Conservation (phyloP, 2,797 vertebrate genomes). For the Otolemur crassicaudatus region DNA sequence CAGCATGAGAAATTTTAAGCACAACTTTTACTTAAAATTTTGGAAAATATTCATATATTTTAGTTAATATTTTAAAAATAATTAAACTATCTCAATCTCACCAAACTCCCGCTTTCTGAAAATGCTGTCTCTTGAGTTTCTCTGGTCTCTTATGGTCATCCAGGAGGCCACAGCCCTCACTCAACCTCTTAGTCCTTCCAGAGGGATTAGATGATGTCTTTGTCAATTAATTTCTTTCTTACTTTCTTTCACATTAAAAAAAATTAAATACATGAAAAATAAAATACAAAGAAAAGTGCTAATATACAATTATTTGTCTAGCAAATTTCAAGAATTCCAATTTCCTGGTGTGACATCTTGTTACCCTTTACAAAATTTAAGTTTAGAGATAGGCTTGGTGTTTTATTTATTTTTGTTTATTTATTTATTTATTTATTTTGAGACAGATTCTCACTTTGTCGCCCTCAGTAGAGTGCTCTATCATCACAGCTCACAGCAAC, state of each 20-base stretch:
- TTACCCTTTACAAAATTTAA: background rate
- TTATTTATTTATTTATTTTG: no score
- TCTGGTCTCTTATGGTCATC: background rate
- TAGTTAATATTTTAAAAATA: background rate
- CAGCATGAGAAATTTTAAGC: background rate
- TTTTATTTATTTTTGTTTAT: background rate
- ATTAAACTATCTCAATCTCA: background rate
- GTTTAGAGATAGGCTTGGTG: background rate
- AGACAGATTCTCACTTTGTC: no score
- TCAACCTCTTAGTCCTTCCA: background rate
- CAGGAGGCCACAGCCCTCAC: background rate
- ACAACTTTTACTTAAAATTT: background rate
- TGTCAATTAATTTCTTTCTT: background rate
- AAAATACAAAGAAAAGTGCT: background rate
- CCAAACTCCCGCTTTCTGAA: background rate
- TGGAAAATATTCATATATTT: background rate
- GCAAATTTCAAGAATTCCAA: background rate
- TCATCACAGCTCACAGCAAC: no score
- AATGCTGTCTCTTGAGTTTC: slow-evolving; percentile 7
- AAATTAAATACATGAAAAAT: background rate
- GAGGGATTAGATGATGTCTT: background rate
- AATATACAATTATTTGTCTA: background rate
- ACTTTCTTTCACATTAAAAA: background rate
- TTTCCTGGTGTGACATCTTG: background rate
- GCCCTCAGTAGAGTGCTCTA: no score